phyloP scores from a whole-genome alignment of 2,113 vertebrate genomes.

The Capreolus pygargus region DNA sequence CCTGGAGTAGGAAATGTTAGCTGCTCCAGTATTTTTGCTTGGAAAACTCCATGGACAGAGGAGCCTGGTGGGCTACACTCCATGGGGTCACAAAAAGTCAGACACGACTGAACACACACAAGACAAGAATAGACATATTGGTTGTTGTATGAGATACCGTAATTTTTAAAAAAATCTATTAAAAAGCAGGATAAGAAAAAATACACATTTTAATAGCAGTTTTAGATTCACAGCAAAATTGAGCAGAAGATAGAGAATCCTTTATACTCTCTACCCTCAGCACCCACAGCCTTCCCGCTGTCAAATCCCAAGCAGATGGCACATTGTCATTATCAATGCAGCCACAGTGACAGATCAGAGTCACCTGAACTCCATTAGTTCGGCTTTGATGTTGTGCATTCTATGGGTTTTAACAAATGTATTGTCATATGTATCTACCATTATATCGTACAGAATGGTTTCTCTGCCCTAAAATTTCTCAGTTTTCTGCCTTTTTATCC shows the following conservation, averaged over 20 bases:
- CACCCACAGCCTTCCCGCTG: accelerated
- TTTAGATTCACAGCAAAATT: background rate
- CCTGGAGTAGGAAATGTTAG: background rate
- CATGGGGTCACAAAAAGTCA: background rate
- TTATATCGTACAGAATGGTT: background rate
- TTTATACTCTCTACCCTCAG: too few species aligned
- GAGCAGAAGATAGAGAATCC: background rate
- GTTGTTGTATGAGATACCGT: background rate
- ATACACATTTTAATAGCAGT: background rate
- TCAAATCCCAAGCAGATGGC: background rate
- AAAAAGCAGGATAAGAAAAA: background rate
- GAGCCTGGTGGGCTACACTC: background rate
- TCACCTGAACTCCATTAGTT: background rate
- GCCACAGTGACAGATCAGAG: accelerated
- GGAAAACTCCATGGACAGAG: background rate
- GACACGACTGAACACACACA: background rate
- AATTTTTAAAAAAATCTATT: background rate
- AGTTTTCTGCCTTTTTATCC: background rate
- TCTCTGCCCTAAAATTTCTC: background rate
- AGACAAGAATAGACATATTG: background rate
- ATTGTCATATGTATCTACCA: background rate
- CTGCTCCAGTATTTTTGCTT: background rate
- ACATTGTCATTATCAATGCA: background rate
- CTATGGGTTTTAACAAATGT: background rate
- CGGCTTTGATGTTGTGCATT: background rate